A percentile compares a stretch with the other conserved stretches of the same genome.
Evolutionary conservation across 2,888 invertebrate genomes (phyloP).

Genomic region (Folsomia manolachei): DNA sequence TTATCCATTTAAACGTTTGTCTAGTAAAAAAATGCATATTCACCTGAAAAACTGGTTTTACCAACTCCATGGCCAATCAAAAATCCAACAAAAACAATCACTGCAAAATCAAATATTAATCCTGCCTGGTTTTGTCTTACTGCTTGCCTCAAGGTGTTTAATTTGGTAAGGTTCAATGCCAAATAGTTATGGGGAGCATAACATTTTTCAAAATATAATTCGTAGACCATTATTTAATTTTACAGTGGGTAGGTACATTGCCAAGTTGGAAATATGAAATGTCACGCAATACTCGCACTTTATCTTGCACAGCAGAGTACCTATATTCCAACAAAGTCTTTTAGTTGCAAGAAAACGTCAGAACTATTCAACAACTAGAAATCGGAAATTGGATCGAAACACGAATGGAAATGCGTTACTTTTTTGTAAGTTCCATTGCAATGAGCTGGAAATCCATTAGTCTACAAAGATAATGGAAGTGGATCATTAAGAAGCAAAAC

Average conservation of each 20-base stretch:
- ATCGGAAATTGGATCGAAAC: background rate
- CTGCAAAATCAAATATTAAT: background rate
- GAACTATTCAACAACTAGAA: no score
- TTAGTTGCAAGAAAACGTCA: no score
- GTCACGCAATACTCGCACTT: no score
- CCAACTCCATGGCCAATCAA: background rate
- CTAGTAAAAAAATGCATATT: background rate
- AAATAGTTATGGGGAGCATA: no score
- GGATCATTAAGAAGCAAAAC: slow-evolving; percentile 36
- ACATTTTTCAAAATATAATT: no score
- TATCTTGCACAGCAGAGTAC: no score
- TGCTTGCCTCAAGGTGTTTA: no score
- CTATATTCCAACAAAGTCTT: no score
- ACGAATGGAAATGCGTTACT: background rate
- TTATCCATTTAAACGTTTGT: slow-evolving; percentile 4
- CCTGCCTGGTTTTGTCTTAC: background rate
- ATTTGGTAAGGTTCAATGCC: no score
- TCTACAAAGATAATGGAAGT: slow-evolving; percentile 27
- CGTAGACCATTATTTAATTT: no score
- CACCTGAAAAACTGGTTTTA: background rate
- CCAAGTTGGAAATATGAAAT: no score
- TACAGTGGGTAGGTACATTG: no score
- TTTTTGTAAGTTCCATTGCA: background rate
- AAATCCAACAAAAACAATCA: background rate
- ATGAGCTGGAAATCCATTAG: background rate